Conservation (phyloP, 2,797 vertebrate species). For the Myotis daubentonii region DNA sequence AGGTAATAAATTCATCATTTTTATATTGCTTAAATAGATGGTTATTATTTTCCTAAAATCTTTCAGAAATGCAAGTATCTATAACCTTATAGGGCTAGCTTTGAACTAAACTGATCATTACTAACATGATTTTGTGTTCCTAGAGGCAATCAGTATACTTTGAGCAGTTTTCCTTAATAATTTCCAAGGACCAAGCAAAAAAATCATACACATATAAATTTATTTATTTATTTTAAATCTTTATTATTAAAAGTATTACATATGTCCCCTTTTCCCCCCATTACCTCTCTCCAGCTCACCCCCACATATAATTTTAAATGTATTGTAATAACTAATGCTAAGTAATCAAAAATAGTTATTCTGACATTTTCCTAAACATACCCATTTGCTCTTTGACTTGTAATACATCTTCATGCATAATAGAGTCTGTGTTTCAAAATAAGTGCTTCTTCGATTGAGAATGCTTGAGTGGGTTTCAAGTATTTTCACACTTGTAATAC, state of each 20-base stretch:
- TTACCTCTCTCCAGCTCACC: no score
- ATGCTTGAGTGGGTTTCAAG: not conserved
- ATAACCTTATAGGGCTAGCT: not conserved
- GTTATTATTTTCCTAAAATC: constrained; percentile 48
- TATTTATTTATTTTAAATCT: no score
- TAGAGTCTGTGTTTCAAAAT: not conserved
- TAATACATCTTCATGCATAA: not conserved
- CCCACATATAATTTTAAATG: constrained; percentile 30
- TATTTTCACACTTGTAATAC: constrained; percentile 38
- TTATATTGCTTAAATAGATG: not conserved
- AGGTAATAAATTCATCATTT: constrained; percentile 86
- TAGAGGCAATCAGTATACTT: not conserved
- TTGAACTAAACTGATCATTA: not conserved
- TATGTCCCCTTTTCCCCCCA: no score
- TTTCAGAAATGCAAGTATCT: constrained; percentile 2
- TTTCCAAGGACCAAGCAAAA: constrained; percentile 45
- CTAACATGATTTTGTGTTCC: not conserved
- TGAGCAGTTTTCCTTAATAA: constrained; percentile 35
- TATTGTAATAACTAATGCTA: constrained; percentile 22
- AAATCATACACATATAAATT: constrained; percentile 42
- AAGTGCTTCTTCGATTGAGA: not conserved
- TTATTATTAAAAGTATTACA: no score
- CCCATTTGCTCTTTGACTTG: not conserved
- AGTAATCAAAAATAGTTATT: constrained; percentile 48
- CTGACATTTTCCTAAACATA: constrained; percentile 3